Conservation (phyloP, 2,797 vertebrate species). For the Oophaga sylvatica region DNA sequence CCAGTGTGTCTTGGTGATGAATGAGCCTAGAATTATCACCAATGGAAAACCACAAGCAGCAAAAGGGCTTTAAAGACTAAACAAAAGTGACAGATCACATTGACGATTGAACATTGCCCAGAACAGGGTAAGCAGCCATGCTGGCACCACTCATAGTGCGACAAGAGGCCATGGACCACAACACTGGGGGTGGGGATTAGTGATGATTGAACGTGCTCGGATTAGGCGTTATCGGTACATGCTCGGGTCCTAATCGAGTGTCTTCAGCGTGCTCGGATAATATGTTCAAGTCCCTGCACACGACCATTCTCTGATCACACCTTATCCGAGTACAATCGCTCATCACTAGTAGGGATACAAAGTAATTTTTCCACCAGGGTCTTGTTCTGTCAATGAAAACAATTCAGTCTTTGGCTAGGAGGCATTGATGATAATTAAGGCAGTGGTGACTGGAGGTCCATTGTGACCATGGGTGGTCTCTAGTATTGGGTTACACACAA, state of each 20-base stretch:
- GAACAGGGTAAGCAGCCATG: not conserved
- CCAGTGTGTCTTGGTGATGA: not conserved
- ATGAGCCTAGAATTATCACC: slow-evolving; percentile 11
- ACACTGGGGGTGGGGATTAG: not conserved
- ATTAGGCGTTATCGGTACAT: no score
- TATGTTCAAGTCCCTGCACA: no score
- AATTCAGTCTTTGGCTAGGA: not conserved
- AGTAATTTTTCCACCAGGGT: not conserved
- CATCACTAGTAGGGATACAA: no score
- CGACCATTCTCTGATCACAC: no score
- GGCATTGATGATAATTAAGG: not conserved
- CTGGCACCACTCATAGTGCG: not conserved
- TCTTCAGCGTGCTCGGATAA: no score
- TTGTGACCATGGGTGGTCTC: not conserved
- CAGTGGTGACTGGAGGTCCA: not conserved
- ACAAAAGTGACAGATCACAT: not conserved
- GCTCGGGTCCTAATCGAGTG: no score
- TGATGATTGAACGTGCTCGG: no score
- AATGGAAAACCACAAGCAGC: not conserved
- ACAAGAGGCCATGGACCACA: not conserved
- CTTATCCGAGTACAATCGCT: no score
- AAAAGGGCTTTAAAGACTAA: not conserved
- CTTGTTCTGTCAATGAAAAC: not conserved
- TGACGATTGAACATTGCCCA: not conserved
- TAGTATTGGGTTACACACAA: not conserved